These are phyloP conservation scores for Chironex yamaguchii DNA, from an alignment of 30 jellyfish, hydroid and myxozoan genomes.

Conservation along the genomic window DNA sequence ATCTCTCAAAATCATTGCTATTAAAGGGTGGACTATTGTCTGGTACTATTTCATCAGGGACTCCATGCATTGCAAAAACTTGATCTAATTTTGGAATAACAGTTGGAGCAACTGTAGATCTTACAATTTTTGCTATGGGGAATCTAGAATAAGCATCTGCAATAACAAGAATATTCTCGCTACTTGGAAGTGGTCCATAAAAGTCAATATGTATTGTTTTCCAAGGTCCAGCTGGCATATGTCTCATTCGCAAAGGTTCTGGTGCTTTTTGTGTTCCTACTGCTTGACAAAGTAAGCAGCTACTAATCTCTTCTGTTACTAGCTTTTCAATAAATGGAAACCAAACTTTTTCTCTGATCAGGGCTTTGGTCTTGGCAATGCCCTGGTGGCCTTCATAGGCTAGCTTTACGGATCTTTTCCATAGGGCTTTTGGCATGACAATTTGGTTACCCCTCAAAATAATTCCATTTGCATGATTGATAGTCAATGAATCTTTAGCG, in stretches of 20 bases:
- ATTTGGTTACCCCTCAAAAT: slow-evolving; percentile 30
- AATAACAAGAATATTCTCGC: slow-evolving; percentile 41
- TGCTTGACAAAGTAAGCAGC: slow-evolving; percentile 49
- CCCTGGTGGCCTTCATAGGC: slow-evolving; percentile 72
- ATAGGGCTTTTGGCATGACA: slow-evolving; percentile 15
- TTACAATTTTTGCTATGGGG: slow-evolving; percentile 54
- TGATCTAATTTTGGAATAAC: slow-evolving; percentile 7
- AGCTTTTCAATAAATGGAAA: slow-evolving; percentile 19
- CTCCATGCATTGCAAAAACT: slow-evolving; percentile 22
- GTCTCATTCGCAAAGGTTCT: slow-evolving; percentile 20
- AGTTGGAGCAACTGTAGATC: slow-evolving; percentile 45
- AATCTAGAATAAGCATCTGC: slow-evolving; percentile 40
- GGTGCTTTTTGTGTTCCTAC: slow-evolving; percentile 26
- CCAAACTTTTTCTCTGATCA: slow-evolving; percentile 49
- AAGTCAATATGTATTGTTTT: neutral
- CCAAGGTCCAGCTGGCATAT: slow-evolving; percentile 21
- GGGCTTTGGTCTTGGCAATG: slow-evolving; percentile 57
- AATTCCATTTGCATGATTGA: slow-evolving; percentile 20
- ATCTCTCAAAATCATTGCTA: slow-evolving; percentile 19
- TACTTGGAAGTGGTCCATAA: slow-evolving; percentile 46
- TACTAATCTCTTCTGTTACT: neutral
- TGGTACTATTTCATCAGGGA: slow-evolving; percentile 26
- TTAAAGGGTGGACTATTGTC: slow-evolving; percentile 68
- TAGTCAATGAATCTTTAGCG: slow-evolving; percentile 3
- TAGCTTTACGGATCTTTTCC: neutral